These are phyloP conservation scores for Dasypolia templi DNA, from an alignment of 2,888 invertebrate species.

Conservation along the genomic window DNA sequence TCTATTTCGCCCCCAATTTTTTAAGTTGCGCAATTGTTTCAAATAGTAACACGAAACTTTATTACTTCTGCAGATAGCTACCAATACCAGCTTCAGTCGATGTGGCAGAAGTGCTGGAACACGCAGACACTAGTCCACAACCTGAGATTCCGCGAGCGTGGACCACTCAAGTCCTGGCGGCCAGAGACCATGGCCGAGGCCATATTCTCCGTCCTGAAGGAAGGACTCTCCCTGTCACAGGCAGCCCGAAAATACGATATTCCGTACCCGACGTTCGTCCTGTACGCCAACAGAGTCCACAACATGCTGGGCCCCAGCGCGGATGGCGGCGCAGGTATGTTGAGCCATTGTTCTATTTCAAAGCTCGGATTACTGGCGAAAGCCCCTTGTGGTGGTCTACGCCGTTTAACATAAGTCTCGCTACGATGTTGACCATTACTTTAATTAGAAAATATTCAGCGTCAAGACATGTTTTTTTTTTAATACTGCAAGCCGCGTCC, in stretches of 20 bases:
- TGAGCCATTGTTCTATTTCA: conserved; percentile 27
- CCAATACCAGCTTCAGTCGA: conserved; percentile 98
- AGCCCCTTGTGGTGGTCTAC: conserved; percentile 53
- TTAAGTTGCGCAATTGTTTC: background rate
- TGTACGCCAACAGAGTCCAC: conserved; percentile 97
- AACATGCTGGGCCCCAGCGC: conserved; percentile 98
- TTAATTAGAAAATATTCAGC: conserved; percentile 29
- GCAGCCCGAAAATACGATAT: conserved; percentile 98
- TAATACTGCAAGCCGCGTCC: conserved; percentile 47
- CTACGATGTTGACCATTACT: conserved; percentile 35
- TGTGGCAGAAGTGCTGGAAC: conserved; percentile 99
- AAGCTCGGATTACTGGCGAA: conserved; percentile 69
- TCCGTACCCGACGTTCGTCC: conserved; percentile 97
- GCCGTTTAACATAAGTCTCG: conserved; percentile 33
- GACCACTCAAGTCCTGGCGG: conserved; percentile 97
- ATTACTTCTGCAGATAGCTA: conserved; percentile 96
- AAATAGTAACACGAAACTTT: conserved; percentile 71
- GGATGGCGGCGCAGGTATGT: conserved; percentile 96
- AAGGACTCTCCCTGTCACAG: conserved; percentile 96
- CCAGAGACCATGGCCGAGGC: conserved; percentile 99
- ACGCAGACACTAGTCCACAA: conserved; percentile 97
- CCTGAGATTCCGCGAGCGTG: conserved; percentile 97
- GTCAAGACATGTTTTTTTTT: conserved; percentile 40
- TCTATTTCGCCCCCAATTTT: background rate
- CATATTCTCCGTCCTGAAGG: conserved; percentile 97